phyloP scores from a whole-genome alignment of 2,888 invertebrate genomes.

The Ectemnius lituratus region DNA sequence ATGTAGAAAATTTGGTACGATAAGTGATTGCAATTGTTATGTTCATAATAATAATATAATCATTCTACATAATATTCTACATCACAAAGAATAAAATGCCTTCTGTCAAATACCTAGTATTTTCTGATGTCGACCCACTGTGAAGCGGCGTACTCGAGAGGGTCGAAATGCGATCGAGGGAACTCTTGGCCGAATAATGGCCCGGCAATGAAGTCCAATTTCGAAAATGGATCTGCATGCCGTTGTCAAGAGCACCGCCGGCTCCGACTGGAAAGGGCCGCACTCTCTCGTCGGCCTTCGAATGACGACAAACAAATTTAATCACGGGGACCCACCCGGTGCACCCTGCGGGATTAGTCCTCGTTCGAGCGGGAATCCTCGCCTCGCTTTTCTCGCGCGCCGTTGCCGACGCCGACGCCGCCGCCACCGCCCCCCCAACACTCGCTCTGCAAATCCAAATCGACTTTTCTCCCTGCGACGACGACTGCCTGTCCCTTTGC shows the following conservation, averaged over 20 bases:
- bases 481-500: too few relatives aligned
- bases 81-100: too few relatives aligned
- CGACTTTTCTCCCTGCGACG: constrained; percentile 16
- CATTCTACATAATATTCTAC: too few relatives aligned
- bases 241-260: constrained; percentile 30
- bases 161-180: background rate
- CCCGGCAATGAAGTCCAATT: constrained; percentile 46
- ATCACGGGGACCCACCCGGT: constrained; percentile 30
- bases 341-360: constrained; percentile 33
- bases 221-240: constrained; percentile 48
- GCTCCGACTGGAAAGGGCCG: constrained; percentile 7
- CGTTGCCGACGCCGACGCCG: constrained; percentile 32
- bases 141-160: background rate
- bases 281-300: constrained; percentile 20
- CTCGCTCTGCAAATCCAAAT: constrained; percentile 24
- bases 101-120: too few relatives aligned
- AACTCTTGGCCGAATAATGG: constrained; percentile 33
- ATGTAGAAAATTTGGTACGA: too few relatives aligned
- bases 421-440: constrained; percentile 23
- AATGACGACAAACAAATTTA: constrained; percentile 53
- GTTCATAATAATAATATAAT: too few relatives aligned
- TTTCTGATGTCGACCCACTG: too few relatives aligned
- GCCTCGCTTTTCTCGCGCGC: constrained; percentile 39
- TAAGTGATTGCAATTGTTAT: too few relatives aligned
- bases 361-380: constrained; percentile 27